Evolutionary conservation across 2,888 invertebrate species (phyloP).

Genomic region (Caenorhabditis macrosperma): DNA sequence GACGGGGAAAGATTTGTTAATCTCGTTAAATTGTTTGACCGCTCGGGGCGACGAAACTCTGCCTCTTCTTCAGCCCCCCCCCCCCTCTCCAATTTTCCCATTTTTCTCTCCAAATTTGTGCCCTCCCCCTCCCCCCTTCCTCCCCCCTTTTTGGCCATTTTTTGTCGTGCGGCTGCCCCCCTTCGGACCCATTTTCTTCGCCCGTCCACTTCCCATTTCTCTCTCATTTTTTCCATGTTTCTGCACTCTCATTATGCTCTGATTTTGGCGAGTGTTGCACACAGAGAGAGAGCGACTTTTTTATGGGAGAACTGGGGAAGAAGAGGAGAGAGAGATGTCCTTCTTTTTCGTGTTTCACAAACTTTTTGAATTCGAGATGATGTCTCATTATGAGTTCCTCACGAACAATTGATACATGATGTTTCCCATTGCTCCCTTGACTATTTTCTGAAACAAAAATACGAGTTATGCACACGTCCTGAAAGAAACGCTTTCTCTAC

Average conservation of each 20-base stretch:
- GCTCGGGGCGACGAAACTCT: conserved; percentile 10
- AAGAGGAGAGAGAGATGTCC: no score
- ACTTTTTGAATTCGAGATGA: no score
- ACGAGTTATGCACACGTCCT: no score
- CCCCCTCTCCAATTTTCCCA: conserved; percentile 9
- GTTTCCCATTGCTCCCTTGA: no score
- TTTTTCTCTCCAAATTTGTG: conserved; percentile 7
- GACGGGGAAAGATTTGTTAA: conserved; percentile 27
- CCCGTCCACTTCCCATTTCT: not conserved
- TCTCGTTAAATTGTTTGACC: conserved; percentile 24
- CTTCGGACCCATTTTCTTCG: not conserved
- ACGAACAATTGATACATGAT: no score
- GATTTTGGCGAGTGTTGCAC: not conserved
- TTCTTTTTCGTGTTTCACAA: not conserved
- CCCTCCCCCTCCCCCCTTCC: no score
- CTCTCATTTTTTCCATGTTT: not conserved
- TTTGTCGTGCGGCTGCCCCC: not conserved
- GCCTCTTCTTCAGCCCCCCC: not conserved
- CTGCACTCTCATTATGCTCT: not conserved
- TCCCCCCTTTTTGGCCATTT: no score
- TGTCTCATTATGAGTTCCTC: no score
- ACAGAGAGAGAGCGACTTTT: not conserved
- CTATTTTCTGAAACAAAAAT: no score
- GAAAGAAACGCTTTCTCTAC: no score
- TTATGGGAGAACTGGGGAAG: no score